These are phyloP conservation scores for Manduca sexta DNA, from an alignment of 1,140 invertebrate species.

Conservation along the genomic window DNA sequence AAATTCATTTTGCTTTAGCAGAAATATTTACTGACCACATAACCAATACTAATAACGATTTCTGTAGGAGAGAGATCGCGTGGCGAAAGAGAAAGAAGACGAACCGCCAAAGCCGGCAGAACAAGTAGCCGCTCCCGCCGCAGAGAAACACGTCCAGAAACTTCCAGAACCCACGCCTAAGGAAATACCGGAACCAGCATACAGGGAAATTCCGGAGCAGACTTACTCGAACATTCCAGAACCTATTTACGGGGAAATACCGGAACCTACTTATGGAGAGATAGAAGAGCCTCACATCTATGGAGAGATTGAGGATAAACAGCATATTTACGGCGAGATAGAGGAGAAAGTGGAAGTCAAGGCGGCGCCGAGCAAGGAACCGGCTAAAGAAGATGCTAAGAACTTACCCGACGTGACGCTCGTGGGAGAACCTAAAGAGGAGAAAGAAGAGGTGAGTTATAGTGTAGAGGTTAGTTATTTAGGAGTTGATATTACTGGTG, in stretches of 20 bases:
- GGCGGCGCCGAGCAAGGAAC: constrained; percentile 7
- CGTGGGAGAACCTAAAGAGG: constrained; percentile 40
- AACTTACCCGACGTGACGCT: constrained; percentile 54
- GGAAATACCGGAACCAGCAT: neutral
- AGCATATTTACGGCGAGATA: neutral
- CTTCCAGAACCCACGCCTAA: too few species aligned
- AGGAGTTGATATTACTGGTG: too few species aligned
- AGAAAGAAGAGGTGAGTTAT: constrained; percentile 54
- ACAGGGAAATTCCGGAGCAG: too few species aligned
- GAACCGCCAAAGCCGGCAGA: constrained; percentile 9
- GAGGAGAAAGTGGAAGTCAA: constrained; percentile 1
- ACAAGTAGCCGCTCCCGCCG: too few species aligned
- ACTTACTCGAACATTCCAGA: too few species aligned
- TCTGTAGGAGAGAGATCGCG: constrained; percentile 45
- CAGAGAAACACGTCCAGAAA: neutral
- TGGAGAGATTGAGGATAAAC: constrained; percentile 9
- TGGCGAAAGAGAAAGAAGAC: constrained; percentile 31
- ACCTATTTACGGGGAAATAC: too few species aligned
- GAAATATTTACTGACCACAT: too few species aligned
- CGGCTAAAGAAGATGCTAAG: constrained; percentile 13
- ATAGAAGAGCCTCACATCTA: too few species aligned
- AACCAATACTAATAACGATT: too few species aligned
- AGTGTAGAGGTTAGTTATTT: too few species aligned
- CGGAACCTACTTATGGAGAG: too few species aligned
- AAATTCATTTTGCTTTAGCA: too few species aligned